Evolutionary conservation across 2,888 invertebrate species (phyloP), one percentile per base, ranked within the genome.

Genomic region (Eupithecia subumbrata): DNA sequence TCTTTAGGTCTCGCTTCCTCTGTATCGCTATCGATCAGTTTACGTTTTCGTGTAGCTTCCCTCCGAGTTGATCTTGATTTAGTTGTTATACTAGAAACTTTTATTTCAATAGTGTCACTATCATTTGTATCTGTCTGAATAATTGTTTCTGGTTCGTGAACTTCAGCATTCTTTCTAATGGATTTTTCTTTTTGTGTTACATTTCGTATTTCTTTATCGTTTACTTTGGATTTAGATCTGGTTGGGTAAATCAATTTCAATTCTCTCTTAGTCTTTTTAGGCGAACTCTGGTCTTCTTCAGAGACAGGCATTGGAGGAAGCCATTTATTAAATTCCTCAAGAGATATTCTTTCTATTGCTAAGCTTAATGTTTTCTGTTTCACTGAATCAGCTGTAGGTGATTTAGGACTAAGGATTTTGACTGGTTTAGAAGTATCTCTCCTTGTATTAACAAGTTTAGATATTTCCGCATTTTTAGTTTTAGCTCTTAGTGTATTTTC

Each of bases 261-360:
- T 18, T 71, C 71, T n/a, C 56, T 34, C 4, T 14, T 37, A 43
- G 30, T 8, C 70, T 60, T 73, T 40, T 72, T 48, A 14, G 66
- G n/a, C 2, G 73, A 22, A 43, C 11, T 52, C 16, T 43, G 25
- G 1, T 22, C 22, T 14, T 9, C 25, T 72, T 72, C 56, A 3
- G 63, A 64, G 30, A 11, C 64, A 30, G 78, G 78, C 74, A 78
- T 72, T 7, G 80, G 77, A 30, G 80, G 78, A 30, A 79, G 48
- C 80, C 75, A 79, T 67, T 75, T 76, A 18, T 79, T 72, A 18
- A 77, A 76, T 69, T 79, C 72, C 43, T 74, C 75, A 2, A 70
- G 43, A 9, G 76, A 72, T 14, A 77, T 74, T 72, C 68, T 72
- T 30, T 48, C 18, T 8, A 72, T 60, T 7, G 14, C 14, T 18